A percentile compares a stretch with the other conserved stretches of the same genome.
phyloP scores from a whole-genome alignment of 1,140 invertebrate genomes.

The Pogonomyrmex barbatus region DNA sequence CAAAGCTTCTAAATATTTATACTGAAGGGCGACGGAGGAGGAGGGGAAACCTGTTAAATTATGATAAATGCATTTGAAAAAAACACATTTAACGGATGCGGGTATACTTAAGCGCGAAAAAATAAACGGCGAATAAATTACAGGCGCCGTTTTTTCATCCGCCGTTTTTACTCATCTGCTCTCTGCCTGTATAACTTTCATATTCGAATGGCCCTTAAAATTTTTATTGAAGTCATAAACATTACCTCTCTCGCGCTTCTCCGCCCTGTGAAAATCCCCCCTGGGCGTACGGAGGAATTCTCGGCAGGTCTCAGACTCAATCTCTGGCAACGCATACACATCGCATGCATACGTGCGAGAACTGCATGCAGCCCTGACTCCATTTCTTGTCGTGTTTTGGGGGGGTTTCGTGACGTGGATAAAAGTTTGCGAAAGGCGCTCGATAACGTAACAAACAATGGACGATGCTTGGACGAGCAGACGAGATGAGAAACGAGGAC shows the following conservation, averaged over 20 bases:
- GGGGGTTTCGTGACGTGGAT: constrained; percentile 31
- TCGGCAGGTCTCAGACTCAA: neutral
- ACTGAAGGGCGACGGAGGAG: neutral
- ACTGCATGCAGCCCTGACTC: neutral
- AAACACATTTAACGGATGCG: neutral
- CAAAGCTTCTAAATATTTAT: neutral
- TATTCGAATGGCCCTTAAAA: constrained; percentile 24
- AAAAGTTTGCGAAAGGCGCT: constrained; percentile 51
- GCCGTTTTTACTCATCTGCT: neutral
- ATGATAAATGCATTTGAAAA: constrained; percentile 7
- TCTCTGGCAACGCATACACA: constrained; percentile 20
- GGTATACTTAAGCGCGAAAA: constrained; percentile 1
- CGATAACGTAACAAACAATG: constrained; percentile 56
- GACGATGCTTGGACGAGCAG: constrained; percentile 36
- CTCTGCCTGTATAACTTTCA: constrained; percentile 6
- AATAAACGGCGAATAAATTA: constrained; percentile 13
- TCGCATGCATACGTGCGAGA: constrained; percentile 29
- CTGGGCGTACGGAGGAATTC: neutral
- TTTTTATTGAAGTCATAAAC: constrained; percentile 42
- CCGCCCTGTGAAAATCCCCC: neutral
- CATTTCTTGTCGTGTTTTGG: constrained; percentile 34
- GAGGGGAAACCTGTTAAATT: neutral
- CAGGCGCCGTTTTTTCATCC: neutral
- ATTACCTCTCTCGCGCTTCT: neutral
- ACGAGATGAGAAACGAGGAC: constrained; percentile 49